phyloP scores from a whole-genome alignment of 2,797 vertebrate species.

The Manis pentadactyla region DNA sequence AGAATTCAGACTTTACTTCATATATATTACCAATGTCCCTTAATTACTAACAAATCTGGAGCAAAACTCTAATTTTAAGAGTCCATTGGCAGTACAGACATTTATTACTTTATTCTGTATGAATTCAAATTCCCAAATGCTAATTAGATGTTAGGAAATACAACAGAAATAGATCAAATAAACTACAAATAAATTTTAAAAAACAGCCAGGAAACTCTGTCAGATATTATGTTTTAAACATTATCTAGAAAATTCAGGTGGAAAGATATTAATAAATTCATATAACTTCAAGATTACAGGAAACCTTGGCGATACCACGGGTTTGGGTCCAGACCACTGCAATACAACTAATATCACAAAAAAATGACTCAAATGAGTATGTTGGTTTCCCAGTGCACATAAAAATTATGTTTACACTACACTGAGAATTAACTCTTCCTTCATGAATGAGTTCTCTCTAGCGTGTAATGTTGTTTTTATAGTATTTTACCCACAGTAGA shows the following conservation, averaged over 20 bases:
- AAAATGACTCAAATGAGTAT: no score
- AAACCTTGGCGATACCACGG: no score
- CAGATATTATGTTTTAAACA: not conserved
- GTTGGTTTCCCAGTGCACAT: no score
- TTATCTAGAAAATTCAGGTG: not conserved
- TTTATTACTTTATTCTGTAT: not conserved
- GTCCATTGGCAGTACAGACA: not conserved
- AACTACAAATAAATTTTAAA: not conserved
- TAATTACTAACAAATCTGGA: not conserved
- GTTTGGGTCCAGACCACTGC: no score
- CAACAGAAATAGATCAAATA: not conserved
- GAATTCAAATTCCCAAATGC: not conserved
- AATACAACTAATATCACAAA: no score
- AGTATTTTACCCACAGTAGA: no score
- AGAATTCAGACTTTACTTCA: not conserved
- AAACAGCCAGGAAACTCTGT: not conserved
- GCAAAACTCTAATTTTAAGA: not conserved
- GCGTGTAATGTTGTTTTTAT: no score
- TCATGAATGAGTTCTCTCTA: no score
- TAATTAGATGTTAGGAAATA: not conserved
- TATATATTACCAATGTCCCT: not conserved
- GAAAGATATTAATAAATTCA: not conserved
- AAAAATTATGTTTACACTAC: no score
- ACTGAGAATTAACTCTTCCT: no score
- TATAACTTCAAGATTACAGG: not conserved